A percentile compares a stretch with the other conserved stretches of the same genome.
phyloP scores from a whole-genome alignment of 2,888 invertebrate species.

The Eucera pruinosa region DNA sequence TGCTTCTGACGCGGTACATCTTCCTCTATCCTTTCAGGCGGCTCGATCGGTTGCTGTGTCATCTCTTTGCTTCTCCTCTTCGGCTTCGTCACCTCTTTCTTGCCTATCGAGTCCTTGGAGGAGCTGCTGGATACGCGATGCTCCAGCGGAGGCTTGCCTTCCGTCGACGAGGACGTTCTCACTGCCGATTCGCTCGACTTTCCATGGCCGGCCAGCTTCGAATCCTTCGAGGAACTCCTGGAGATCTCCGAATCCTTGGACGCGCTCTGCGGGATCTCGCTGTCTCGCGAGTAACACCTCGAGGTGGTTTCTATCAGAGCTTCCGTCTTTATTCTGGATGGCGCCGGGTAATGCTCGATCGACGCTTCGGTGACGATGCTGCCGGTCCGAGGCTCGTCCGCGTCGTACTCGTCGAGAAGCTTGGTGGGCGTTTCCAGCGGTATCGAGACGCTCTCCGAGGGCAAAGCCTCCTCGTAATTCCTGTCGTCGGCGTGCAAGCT shows the following conservation, averaged over 20 bases:
- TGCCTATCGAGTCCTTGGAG: constrained; percentile 71
- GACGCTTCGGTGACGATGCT: constrained; percentile 81
- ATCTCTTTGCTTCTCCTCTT: constrained; percentile 77
- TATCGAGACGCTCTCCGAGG: constrained; percentile 81
- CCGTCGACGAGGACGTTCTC: constrained; percentile 19
- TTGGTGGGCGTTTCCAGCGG: constrained; percentile 81
- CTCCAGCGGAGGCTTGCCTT: constrained; percentile 41
- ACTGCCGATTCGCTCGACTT: constrained; percentile 3
- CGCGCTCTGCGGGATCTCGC: constrained; percentile 64
- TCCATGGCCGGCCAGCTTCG: constrained; percentile 64
- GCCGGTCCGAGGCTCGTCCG: constrained; percentile 68
- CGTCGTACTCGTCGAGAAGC: constrained; percentile 80
- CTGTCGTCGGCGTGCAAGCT: constrained; percentile 78
- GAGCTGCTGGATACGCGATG: constrained; percentile 68
- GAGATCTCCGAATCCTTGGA: constrained; percentile 75
- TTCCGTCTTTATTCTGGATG: constrained; percentile 69
- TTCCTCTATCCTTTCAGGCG: constrained; percentile 45
- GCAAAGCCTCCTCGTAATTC: constrained; percentile 76
- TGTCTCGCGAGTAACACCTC: constrained; percentile 63
- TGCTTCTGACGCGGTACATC: constrained; percentile 33
- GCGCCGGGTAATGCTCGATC: constrained; percentile 79
- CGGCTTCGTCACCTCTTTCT: constrained; percentile 76
- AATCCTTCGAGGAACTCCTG: constrained; percentile 76
- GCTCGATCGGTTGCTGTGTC: constrained; percentile 57
- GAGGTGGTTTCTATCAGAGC: constrained; percentile 69